Evolutionary conservation across 2,797 vertebrate species (phyloP).

Genomic region (Schizopygopsis pylzovi): DNA sequence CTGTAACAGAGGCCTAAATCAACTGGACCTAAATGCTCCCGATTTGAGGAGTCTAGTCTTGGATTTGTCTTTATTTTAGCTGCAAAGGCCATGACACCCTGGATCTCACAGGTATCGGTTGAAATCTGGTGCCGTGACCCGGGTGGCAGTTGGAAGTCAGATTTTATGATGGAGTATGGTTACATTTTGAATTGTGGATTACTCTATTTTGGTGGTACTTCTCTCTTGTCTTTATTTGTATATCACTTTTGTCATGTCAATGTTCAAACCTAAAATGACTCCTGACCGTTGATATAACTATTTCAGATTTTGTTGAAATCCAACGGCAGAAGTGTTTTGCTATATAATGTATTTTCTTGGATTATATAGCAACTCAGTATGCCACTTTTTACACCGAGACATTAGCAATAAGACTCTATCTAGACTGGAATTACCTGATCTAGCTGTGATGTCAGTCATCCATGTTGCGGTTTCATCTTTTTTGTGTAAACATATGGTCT

Average conservation of each 20-base stretch:
- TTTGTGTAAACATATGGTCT: conserved; percentile 59
- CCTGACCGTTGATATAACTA: neutral
- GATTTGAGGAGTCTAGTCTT: neutral
- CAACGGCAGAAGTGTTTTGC: conserved; percentile 12
- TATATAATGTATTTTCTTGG: conserved; percentile 24
- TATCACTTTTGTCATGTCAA: conserved; percentile 14
- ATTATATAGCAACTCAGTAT: conserved; percentile 32
- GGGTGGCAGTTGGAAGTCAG: neutral
- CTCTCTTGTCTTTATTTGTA: conserved; percentile 35
- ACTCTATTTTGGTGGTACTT: conserved; percentile 15
- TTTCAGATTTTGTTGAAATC: conserved; percentile 12
- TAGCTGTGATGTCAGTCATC: conserved; percentile 62
- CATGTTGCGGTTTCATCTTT: conserved; percentile 50
- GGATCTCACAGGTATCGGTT: neutral
- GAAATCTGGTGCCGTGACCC: conserved; percentile 42
- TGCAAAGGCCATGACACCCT: neutral
- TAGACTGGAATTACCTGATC: conserved; percentile 65
- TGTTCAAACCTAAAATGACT: neutral
- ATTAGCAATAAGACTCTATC: conserved; percentile 65
- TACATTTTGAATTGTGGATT: conserved; percentile 30
- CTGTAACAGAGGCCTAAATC: conserved; percentile 12
- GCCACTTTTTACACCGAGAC: conserved; percentile 38
- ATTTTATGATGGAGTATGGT: conserved; percentile 6
- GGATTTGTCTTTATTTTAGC: neutral
- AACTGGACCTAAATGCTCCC: neutral